Evolutionary conservation across 2,888 invertebrate genomes (phyloP), one percentile per base, ranked within the genome.

Genomic region (Hyppa rectilinea): DNA sequence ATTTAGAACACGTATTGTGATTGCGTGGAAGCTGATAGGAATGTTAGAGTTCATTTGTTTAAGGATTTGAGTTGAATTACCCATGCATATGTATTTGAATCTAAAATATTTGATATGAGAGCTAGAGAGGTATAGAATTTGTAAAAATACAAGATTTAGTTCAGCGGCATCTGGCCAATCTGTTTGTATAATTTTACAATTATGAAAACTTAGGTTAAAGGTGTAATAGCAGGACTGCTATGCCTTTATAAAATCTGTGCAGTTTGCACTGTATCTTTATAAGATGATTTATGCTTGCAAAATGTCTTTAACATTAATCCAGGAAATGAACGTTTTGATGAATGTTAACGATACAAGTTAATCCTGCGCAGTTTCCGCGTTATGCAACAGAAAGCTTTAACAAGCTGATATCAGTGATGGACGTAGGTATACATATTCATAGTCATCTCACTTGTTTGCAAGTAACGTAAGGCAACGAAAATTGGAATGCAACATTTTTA

Each of bases 261-360:
- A 60, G 56, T 23, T 29, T 26, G 45, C 14, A 60, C 61, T 23
- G 34, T 26, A 63, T 55, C 62, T 55, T 55, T 47, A 47, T 47
- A 43, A 56, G 60, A 56, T 73, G 49, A 60, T 31, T 71, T 63
- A 55, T 53, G 23, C 71, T 73, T 76, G 64, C 73, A 20, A 83
- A 76, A 80, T 45, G 12, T 31, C 63, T 56, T 50, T 23, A 56
- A 55, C 53, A 61, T 70, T 67, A 80, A 80, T 80, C 73, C 81
- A 83, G 77, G 81, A 80, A 83, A 83, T 60, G 59, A 26, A 66
- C 65, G 14, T 63, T 78, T 78, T 78, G 80, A 81, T 81, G 60
- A 80, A 77, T 81, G 59, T 77, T 62, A 62, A 69, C 58, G 65
- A 81, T 80, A 80, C 60, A 60, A 81, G 62, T 81, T 63, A 81